Percentiles rank a stretch among this genome's conserved stretches.
Conservation (phyloP, 2,888 invertebrate genomes). For the Subacronicta megacephala region DNA sequence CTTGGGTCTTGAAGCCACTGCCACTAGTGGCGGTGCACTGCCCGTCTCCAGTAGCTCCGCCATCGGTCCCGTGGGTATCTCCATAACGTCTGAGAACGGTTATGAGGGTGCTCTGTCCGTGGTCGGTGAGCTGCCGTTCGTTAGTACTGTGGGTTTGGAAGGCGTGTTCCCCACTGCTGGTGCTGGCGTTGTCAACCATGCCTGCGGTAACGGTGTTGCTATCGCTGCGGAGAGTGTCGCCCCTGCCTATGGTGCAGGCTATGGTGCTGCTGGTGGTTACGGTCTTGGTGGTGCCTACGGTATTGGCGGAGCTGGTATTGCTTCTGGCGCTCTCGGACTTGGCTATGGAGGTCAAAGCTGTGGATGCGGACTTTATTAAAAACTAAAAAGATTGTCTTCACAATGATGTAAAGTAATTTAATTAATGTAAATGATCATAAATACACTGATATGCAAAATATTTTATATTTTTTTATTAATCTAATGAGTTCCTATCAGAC, state of each 20-base stretch:
- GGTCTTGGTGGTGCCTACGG: constrained; percentile 13
- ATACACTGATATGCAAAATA: not conserved
- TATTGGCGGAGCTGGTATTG: not conserved
- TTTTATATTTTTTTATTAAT: no score
- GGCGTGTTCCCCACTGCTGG: constrained; percentile 67
- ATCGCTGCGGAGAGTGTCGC: constrained; percentile 11
- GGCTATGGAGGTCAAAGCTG: constrained; percentile 16
- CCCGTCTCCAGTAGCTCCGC: constrained; percentile 37
- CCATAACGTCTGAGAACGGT: constrained; percentile 44
- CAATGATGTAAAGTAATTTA: no score
- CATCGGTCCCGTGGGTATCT: constrained; percentile 35
- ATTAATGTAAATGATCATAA: not conserved
- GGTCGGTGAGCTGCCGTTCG: constrained; percentile 69
- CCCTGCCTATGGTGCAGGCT: constrained; percentile 5
- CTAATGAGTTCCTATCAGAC: no score
- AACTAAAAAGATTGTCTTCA: not conserved
- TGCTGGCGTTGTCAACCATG: constrained; percentile 63
- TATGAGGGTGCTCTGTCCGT: constrained; percentile 66
- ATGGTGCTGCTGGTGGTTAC: constrained; percentile 9
- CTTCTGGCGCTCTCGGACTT: not conserved
- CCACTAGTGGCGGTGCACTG: constrained; percentile 47
- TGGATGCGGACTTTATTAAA: constrained; percentile 21
- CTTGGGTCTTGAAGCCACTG: constrained; percentile 32
- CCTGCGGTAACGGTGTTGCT: constrained; percentile 64
- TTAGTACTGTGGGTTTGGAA: constrained; percentile 67